Evolutionary conservation across 2,113 vertebrate genomes (phyloP).

Genomic region (Anarhynchus alexandrinus): DNA sequence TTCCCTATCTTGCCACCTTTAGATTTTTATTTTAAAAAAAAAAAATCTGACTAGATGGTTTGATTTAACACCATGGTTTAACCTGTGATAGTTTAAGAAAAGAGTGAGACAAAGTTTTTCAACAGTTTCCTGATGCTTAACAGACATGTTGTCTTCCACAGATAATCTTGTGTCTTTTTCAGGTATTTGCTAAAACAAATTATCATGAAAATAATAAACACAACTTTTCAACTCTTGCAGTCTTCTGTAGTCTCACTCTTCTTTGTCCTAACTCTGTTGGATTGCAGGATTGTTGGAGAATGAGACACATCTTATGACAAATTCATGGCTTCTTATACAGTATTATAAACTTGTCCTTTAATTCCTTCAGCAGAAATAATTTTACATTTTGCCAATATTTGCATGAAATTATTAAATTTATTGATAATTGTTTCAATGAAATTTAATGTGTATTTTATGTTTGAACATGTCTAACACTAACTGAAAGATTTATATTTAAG

Average conservation of each 20-base stretch:
- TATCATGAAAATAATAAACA: not conserved
- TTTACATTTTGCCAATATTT: not conserved
- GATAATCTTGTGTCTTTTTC: not conserved
- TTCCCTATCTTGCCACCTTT: not conserved
- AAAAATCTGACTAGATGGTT: not conserved
- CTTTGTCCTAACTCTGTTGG: not conserved
- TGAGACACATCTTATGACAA: not conserved
- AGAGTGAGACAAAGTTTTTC: not conserved
- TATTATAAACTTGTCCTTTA: not conserved
- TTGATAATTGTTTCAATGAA: not conserved
- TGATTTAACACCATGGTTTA: not conserved
- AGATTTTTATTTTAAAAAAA: not conserved
- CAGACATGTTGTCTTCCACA: not conserved
- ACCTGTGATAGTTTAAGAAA: not conserved
- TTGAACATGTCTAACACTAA: not conserved
- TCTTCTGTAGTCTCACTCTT: not conserved
- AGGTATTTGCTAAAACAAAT: not conserved
- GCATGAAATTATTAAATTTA: not conserved
- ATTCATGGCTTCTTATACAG: not conserved
- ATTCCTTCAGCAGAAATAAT: not conserved
- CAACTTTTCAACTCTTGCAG: not conserved
- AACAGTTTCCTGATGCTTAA: not conserved
- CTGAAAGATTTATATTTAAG: not conserved
- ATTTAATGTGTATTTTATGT: not conserved
- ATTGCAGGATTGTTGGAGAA: not conserved